These are phyloP conservation scores for Nymphalis polychloros DNA, from an alignment of 2,888 invertebrate genomes.

Conservation along the genomic window DNA sequence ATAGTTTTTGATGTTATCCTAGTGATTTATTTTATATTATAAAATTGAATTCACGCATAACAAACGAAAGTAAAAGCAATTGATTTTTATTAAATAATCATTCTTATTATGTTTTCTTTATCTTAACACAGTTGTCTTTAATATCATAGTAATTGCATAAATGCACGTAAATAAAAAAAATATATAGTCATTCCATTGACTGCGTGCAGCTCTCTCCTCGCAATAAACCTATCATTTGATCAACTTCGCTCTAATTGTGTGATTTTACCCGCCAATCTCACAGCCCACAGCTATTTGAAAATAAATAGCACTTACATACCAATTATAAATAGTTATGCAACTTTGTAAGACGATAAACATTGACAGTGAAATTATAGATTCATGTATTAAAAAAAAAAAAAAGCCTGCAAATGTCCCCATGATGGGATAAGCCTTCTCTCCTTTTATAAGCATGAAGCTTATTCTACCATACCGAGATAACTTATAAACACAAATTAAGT, in stretches of 20 bases:
- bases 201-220: conserved; percentile 62
- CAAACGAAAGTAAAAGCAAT: no score
- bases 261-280: conserved; percentile 48
- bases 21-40: not conserved
- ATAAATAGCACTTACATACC: conserved; percentile 21
- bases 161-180: conserved; percentile 6
- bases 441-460: no score
- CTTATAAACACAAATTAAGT: no score
- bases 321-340: conserved; percentile 20
- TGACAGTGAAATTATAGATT: not conserved
- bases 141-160: not conserved
- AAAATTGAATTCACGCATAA: no score
- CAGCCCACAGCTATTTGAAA: conserved; percentile 13
- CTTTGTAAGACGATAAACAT: conserved; percentile 2
- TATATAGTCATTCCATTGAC: conserved; percentile 22
- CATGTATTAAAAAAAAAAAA: no score
- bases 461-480: no score
- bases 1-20: not conserved
- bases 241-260: conserved; percentile 69
- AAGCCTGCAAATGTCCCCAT: no score
- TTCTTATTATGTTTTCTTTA: no score
- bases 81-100: no score
- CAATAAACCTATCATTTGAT: conserved; percentile 68
- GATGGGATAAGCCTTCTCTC: no score
- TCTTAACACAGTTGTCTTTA: no score